These are phyloP conservation scores for Podarcis lilfordi DNA, from an alignment of 2,797 vertebrate genomes.

Conservation along the genomic window DNA sequence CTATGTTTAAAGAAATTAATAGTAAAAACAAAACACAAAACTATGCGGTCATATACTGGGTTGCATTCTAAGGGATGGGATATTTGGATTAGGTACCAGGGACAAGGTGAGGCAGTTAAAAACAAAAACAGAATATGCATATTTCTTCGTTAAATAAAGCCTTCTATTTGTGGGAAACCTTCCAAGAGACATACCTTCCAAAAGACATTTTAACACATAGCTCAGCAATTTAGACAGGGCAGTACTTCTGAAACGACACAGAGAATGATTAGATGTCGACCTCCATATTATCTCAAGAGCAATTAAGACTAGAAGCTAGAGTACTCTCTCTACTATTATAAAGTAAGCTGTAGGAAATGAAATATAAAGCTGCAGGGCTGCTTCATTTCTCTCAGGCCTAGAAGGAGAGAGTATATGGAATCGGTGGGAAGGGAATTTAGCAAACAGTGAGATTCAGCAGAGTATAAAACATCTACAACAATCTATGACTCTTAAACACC, in stretches of 20 bases:
- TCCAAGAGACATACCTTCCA: slow-evolving; percentile 38
- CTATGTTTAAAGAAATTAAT: too few relatives aligned
- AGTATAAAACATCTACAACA: slow-evolving; percentile 55
- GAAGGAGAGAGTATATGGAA: slow-evolving; percentile 21
- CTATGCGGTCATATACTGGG: background rate
- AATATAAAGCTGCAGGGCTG: slow-evolving; percentile 20
- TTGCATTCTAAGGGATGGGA: slow-evolving; percentile 7
- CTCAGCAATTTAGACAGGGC: slow-evolving; percentile 23
- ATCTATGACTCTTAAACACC: slow-evolving; percentile 55
- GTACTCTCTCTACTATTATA: background rate
- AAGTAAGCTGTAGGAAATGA: slow-evolving; percentile 36
- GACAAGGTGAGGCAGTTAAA: slow-evolving; percentile 20
- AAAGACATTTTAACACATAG: slow-evolving; percentile 45
- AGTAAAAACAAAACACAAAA: background rate
- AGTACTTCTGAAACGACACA: slow-evolving; percentile 60
- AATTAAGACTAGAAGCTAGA: slow-evolving; percentile 45
- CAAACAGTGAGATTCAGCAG: slow-evolving; percentile 10
- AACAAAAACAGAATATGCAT: background rate
- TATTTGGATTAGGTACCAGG: slow-evolving; percentile 24
- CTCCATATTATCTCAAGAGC: slow-evolving; percentile 55
- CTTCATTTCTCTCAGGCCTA: slow-evolving; percentile 31
- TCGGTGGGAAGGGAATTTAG: slow-evolving; percentile 24
- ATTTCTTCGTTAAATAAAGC: background rate
- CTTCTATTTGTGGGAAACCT: slow-evolving; percentile 39
- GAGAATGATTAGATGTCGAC: slow-evolving; percentile 44